These are phyloP conservation scores for Molothrus aeneus DNA, from an alignment of 2,797 vertebrate species.

Conservation along the genomic window DNA sequence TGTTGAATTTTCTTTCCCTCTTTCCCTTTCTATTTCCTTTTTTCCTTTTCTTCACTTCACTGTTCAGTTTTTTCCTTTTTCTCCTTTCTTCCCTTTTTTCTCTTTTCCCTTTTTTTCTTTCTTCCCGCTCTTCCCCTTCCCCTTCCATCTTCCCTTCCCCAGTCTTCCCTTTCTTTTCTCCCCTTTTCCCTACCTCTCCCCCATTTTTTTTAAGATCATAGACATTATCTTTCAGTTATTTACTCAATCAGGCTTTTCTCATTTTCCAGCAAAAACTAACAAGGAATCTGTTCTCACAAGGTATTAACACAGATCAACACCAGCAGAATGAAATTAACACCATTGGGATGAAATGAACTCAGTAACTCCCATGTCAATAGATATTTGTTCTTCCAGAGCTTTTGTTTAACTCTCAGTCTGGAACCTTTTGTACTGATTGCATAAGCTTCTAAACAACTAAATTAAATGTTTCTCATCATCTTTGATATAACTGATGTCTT, in stretches of 20 bases:
- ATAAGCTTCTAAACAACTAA: slow-evolving; percentile 2
- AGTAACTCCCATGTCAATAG: slow-evolving; percentile 12
- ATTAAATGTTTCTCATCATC: slow-evolving; percentile 9
- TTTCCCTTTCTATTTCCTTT: neutral
- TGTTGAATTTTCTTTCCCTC: neutral
- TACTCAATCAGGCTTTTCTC: neutral
- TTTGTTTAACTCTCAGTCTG: slow-evolving; percentile 8
- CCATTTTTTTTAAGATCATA: neutral
- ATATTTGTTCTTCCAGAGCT: slow-evolving; percentile 10
- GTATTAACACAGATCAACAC: neutral
- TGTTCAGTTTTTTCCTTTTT: neutral
- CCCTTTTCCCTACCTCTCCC: neutral
- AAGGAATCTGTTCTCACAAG: neutral
- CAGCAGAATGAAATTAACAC: neutral
- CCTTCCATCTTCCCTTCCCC: neutral
- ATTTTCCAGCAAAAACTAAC: neutral
- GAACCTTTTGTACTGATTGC: neutral
- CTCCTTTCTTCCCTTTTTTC: fast-evolving
- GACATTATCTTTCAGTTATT: neutral
- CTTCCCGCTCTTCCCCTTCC: fast-evolving
- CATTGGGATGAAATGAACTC: neutral
- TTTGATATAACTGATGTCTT: slow-evolving; percentile 7
- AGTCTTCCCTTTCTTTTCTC: neutral
- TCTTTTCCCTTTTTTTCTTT: neutral
- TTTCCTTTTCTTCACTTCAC: neutral